Conservation (phyloP, 2,888 invertebrate species). For the Idaea aversata region DNA sequence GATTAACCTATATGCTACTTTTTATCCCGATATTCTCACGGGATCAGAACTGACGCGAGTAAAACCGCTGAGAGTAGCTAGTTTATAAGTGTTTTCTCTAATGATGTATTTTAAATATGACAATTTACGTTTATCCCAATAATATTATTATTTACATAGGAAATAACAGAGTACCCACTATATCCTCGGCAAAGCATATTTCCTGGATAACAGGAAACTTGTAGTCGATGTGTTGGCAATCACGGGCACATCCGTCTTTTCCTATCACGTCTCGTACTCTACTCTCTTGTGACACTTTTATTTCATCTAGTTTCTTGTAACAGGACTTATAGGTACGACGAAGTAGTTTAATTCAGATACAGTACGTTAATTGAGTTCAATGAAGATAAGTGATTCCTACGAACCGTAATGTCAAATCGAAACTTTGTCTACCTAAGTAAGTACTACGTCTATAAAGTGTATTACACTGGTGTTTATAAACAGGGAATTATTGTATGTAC, state of each 20-base stretch:
- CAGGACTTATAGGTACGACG: background rate
- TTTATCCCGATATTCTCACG: too few relatives aligned
- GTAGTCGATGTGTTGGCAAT: slow-evolving; percentile 50
- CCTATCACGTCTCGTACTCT: slow-evolving; percentile 24
- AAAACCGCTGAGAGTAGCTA: too few relatives aligned
- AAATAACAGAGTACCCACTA: background rate
- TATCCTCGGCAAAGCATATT: slow-evolving; percentile 21
- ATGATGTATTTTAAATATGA: background rate
- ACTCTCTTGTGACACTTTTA: slow-evolving; percentile 5
- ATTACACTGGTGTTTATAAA: background rate
- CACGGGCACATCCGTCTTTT: slow-evolving; percentile 58
- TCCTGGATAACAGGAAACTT: slow-evolving; percentile 55
- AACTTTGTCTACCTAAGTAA: background rate
- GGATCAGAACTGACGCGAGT: too few relatives aligned
- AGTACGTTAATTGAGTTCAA: background rate
- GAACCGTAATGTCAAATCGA: background rate
- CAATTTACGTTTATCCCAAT: background rate
- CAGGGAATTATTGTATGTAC: background rate
- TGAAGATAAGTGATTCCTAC: background rate
- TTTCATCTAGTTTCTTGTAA: slow-evolving; percentile 5
- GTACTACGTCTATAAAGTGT: background rate
- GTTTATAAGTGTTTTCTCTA: background rate
- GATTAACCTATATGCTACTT: too few relatives aligned
- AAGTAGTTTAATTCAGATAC: background rate
- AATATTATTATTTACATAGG: slow-evolving; percentile 2